Evolutionary conservation across 1,140 invertebrate species (phyloP).

Genomic region (Lordiphosa mommai): DNA sequence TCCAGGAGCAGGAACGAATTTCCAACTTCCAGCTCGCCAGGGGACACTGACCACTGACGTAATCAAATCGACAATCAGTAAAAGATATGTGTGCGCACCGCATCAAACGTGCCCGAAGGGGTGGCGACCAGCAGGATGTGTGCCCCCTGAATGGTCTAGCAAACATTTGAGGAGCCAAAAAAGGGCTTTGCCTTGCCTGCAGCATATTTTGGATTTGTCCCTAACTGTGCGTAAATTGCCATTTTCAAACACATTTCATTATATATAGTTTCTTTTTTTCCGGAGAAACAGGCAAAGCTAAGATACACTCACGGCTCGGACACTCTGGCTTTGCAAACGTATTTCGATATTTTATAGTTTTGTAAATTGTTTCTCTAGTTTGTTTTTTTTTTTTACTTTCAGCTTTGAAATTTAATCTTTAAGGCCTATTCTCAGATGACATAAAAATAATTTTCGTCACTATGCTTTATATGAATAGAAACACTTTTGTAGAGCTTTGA

Average conservation of each 20-base stretch:
- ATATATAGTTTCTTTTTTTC: constrained; percentile 19
- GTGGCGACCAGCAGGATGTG: constrained; percentile 11
- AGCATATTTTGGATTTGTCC: constrained; percentile 61
- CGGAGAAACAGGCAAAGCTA: constrained; percentile 21
- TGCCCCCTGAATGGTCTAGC: not conserved
- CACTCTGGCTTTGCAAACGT: constrained; percentile 2
- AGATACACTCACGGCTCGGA: constrained; percentile 20
- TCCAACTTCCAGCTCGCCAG: constrained; percentile 35
- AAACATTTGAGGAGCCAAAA: constrained; percentile 23
- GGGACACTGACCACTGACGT: constrained; percentile 66
- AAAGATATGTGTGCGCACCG: constrained; percentile 62
- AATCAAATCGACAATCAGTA: constrained; percentile 71
- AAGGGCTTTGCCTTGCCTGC: constrained; percentile 44
- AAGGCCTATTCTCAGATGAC: too few species aligned
- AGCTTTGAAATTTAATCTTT: too few species aligned
- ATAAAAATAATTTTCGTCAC: too few species aligned
- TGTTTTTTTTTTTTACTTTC: too few species aligned
- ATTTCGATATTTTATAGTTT: too few species aligned
- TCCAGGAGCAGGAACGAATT: constrained; percentile 26
- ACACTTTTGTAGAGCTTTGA: too few species aligned
- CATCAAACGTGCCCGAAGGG: constrained; percentile 46
- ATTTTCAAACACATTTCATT: constrained; percentile 74
- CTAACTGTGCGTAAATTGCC: constrained; percentile 74
- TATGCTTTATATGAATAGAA: too few species aligned
- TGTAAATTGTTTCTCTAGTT: too few species aligned